Evolutionary conservation across 1,140 invertebrate species (phyloP), one percentile per base, ranked within the genome.

Genomic region (Cydia fagiglandana): DNA sequence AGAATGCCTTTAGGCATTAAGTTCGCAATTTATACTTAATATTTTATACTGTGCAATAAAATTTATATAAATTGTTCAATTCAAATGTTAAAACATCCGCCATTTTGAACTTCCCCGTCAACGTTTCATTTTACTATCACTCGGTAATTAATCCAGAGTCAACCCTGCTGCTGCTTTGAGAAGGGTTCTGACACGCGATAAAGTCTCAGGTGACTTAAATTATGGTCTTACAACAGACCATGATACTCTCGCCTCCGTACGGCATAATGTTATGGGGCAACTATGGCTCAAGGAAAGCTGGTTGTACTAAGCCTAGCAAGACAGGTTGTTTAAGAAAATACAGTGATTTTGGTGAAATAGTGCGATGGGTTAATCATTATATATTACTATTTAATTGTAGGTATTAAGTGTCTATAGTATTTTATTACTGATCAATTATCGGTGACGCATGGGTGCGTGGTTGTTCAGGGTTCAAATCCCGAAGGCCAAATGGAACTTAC

Each of bases 141-240:
- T 24, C 15, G 7, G 56, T 61, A 61, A 61, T 61, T 61, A 61
- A 61, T 61, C 56, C 20, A 61, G 10, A 61, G 17, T 61, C 56
- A 61, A 61, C 56, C 56, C 56, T 61, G 15, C 53, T 56, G 38
- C 10, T 47, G 56, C 56, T 61, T 24, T 61, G 56, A 61, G n/a
- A 61, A 61, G 56, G 56, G 56, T 61, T 61, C 56, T 61, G 56
- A 61, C 56, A 24, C 9, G 9, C 20, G 56, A 61, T 61, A 61
- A 61, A n/a, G 56, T 61, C 56, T 24, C 56, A 61, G 56, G 56
- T 61, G 56, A 61, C 56, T 61, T 61, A 24, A 61, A 61, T 61
- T 61, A 61, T 61, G 56, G 56, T 24, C 56, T 61, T 61, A 24
- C 56, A 24, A 24, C 17, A 20, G 56, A 61, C 56, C 56, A 61